phyloP scores from a whole-genome alignment of 2,888 invertebrate species.

The Nowickia ferox region DNA sequence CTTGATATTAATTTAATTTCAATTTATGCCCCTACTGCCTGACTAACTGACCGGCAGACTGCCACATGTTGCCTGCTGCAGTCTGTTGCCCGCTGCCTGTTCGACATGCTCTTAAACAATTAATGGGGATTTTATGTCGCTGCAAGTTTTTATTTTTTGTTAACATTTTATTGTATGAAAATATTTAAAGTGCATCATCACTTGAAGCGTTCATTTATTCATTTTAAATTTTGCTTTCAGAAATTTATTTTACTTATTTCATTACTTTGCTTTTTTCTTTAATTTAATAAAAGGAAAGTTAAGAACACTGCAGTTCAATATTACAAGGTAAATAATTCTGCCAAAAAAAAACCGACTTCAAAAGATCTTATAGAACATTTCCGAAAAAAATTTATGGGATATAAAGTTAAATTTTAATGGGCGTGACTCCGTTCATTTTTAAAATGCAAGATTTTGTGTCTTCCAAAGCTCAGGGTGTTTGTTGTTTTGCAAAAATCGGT shows the following conservation, averaged over 20 bases:
- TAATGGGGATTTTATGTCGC: slow-evolving; percentile 55
- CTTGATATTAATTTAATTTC: slow-evolving; percentile 68
- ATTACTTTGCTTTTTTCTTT: background rate
- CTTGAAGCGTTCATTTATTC: slow-evolving; percentile 39
- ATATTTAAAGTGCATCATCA: slow-evolving; percentile 41
- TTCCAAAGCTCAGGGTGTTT: no score
- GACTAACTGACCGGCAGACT: background rate
- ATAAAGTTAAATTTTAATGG: no score
- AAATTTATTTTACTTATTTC: slow-evolving; percentile 38
- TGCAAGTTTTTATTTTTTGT: slow-evolving; percentile 8
- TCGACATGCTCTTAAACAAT: slow-evolving; percentile 59
- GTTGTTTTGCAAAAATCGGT: no score
- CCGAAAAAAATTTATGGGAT: no score
- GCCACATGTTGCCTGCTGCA: no score
- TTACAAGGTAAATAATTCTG: background rate
- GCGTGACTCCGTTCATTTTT: no score
- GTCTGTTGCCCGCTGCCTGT: background rate
- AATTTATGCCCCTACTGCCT: slow-evolving; percentile 37
- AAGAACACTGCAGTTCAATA: background rate
- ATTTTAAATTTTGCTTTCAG: slow-evolving; percentile 36
- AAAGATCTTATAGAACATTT: no score
- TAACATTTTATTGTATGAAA: slow-evolving; percentile 18
- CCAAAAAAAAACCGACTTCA: no score
- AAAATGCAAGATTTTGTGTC: no score
- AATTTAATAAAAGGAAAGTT: background rate